Evolutionary conservation across 2,113 vertebrate genomes (phyloP).

Genomic region (Malurus alboscapulatus): DNA sequence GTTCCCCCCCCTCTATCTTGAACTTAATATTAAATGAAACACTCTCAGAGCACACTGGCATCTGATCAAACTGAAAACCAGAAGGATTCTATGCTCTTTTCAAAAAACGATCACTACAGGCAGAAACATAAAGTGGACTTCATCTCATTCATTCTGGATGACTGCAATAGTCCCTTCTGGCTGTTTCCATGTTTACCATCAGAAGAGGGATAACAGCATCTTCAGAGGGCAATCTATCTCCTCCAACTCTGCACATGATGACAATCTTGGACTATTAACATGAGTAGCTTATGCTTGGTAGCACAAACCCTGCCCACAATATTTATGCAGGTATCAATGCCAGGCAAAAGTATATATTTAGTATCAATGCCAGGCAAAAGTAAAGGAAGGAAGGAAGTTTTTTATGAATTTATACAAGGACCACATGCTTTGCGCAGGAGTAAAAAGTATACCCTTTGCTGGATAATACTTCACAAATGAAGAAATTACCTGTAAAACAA

Average conservation of each 20-base stretch:
- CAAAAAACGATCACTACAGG: not conserved
- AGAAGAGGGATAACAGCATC: not conserved
- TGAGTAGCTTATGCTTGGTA: not conserved
- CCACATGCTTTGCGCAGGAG: not conserved
- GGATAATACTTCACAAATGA: not conserved
- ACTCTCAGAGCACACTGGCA: not conserved
- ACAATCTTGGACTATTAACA: not conserved
- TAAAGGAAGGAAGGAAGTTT: not conserved
- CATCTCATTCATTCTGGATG: not conserved
- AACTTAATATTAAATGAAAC: not conserved
- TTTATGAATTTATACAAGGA: not conserved
- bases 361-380: not conserved
- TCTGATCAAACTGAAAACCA: not conserved
- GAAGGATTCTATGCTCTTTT: not conserved
- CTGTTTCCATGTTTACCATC: not conserved
- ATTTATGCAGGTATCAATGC: not conserved
- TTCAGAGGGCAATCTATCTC: not conserved
- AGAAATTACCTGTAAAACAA: not conserved
- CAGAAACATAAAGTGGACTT: not conserved
- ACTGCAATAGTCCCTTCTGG: not conserved
- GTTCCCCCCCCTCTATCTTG: not conserved
- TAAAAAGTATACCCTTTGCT: not conserved
- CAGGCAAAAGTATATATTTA: not conserved
- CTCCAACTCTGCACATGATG: not conserved
- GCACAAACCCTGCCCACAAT: not conserved